Base-by-base conservation (phyloP, 2,797 vertebrate genomes). In the Gymnodraco acuticeps region DNA sequence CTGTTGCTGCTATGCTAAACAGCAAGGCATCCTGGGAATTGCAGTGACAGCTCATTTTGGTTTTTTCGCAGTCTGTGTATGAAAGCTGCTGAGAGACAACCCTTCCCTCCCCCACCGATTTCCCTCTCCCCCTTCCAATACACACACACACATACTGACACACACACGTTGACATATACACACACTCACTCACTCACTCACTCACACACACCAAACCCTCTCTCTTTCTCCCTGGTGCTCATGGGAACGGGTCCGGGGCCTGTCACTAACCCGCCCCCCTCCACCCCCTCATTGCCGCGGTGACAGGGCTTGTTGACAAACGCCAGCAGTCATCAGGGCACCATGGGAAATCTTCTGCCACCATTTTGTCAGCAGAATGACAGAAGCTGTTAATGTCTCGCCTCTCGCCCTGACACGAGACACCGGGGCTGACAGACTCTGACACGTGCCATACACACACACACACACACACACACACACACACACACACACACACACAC, bases 281-380 rank as follows among this genome's bases (percentile, higher is more conserved):
- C 93, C 92, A 96, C 94, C 95, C 86, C 96, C 96, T 96, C 96
- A 96, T 96, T 95, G 96, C 96, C 79, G 95, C 94, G 73, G 92
- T 98, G 98, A 99, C 98, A 99, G 97, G 96, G 97, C 97, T 95
- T 99, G 98, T 99, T 99, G 98, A 99, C 97, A 99, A 99, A 99
- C 97, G 98, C 97, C 98, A 99, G 98, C 97, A 99, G 98, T 98
- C 98, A 99, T 98, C 97, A 97, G 95, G 88, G 97, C 96, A 97
- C 96, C 98, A 96, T 97, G 98, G 97, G 98, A 98, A 97, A 98
- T 97, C 97, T 97, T 91, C 97, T 99, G 97, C 97, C 97, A 97
- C 96, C 96, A 98, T 98, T 98, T 98, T 99, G 98, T 99, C 98
- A 99, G 98, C 97, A 98, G 96, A 96, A 97, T 99, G 98, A 98